Conservation (phyloP, 1,140 invertebrate species). For the Heliothis subflexa region DNA sequence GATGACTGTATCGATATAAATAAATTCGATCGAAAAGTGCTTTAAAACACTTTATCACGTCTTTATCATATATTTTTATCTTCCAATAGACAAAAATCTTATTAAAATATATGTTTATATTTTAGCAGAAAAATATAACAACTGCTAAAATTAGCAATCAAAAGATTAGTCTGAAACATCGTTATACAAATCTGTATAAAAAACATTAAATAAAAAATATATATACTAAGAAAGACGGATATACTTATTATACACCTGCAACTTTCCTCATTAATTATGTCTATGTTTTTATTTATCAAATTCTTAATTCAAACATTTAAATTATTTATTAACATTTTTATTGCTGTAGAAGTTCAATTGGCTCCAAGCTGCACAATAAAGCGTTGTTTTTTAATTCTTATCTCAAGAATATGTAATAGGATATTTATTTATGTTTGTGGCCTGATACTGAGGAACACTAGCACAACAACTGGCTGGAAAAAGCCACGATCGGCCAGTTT, state of each 20-base stretch:
- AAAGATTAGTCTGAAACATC: no score
- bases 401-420: conserved; percentile 35
- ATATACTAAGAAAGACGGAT: not conserved
- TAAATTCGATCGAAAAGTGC: not conserved
- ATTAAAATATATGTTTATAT: no score
- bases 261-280: not conserved
- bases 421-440: conserved; percentile 32
- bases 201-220: not conserved
- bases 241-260: no score
- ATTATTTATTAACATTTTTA: not conserved
- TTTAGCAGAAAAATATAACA: no score
- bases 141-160: no score
- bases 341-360: not conserved
- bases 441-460: conserved; percentile 14
- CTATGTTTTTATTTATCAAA: not conserved
- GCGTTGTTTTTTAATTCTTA: conserved; percentile 31
- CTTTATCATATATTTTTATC: no score
- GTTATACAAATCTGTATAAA: no score
- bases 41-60: not conserved
- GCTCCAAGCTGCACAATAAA: not conserved
- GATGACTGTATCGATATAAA: not conserved
- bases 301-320: not conserved
- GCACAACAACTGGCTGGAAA: conserved; percentile 30
- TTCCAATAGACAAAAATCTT: no score
- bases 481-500: not conserved